Percentiles rank a stretch among this genome's conserved stretches.
These are phyloP conservation scores for Embiotoca jacksoni DNA, from an alignment of 2,113 vertebrate genomes.

Conservation along the genomic window DNA sequence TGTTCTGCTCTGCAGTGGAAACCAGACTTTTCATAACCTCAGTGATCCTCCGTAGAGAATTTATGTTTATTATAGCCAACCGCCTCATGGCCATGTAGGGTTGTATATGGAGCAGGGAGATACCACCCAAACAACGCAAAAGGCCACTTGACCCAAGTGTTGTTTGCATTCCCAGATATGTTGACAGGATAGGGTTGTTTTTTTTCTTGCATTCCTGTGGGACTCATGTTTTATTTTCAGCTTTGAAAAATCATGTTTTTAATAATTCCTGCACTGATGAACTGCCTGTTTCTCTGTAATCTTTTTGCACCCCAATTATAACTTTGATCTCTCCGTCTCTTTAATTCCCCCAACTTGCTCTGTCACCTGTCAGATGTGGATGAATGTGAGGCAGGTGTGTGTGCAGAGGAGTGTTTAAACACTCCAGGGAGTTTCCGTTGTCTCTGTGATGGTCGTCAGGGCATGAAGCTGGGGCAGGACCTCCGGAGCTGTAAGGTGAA, in stretches of 20 bases:
- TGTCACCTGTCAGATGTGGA: conserved; percentile 88
- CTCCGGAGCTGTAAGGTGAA: conserved; percentile 93
- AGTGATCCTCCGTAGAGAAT: conserved; percentile 50
- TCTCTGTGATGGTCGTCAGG: conserved; percentile 93
- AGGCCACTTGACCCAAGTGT: conserved; percentile 52
- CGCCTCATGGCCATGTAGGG: conserved; percentile 74
- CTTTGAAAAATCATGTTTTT: conserved; percentile 37
- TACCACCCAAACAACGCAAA: conserved; percentile 28
- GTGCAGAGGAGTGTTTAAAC: conserved; percentile 93
- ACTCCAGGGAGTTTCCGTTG: conserved; percentile 92
- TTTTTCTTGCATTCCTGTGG: neutral
- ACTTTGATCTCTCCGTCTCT: conserved; percentile 25
- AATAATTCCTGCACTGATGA: conserved; percentile 11
- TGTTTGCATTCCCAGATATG: conserved; percentile 67
- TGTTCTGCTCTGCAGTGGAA: conserved; percentile 43
- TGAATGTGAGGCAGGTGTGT: conserved; percentile 89
- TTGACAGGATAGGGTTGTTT: conserved; percentile 27
- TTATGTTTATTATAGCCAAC: conserved; percentile 42
- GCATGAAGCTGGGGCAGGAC: conserved; percentile 90
- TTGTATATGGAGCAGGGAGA: conserved; percentile 19
- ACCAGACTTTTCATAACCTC: conserved; percentile 66
- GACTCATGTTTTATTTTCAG: conserved; percentile 21
- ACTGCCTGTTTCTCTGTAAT: conserved; percentile 31
- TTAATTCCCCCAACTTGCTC: conserved; percentile 23
- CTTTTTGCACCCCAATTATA: neutral